phyloP scores from a whole-genome alignment of 2,113 vertebrate species.

The Illadopsis cleaveri region DNA sequence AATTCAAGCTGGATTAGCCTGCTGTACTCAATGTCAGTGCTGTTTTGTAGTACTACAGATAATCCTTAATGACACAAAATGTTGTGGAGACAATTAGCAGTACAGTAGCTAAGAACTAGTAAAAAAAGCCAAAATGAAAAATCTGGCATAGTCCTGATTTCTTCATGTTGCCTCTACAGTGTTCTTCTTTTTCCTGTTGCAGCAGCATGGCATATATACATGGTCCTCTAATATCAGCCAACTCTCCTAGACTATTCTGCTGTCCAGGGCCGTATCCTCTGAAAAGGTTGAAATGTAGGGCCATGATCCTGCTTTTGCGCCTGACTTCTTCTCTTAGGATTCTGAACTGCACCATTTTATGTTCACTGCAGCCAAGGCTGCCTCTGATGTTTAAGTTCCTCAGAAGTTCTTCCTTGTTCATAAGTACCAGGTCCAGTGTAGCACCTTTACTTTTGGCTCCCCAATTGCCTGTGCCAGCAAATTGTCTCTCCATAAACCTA shows the following conservation, averaged over 20 bases:
- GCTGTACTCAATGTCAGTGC: background rate
- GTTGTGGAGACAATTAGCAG: background rate
- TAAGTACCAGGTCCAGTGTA: background rate
- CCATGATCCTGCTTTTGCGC: background rate
- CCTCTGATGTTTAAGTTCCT: background rate
- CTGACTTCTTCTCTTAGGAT: background rate
- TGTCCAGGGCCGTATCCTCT: background rate
- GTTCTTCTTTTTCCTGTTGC: background rate
- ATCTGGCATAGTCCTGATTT: background rate
- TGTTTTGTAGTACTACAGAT: background rate
- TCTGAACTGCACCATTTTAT: background rate
- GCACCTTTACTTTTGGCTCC: background rate
- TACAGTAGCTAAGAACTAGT: background rate
- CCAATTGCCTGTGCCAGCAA: background rate
- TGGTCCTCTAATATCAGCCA: background rate
- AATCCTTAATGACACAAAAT: background rate
- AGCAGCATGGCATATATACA: background rate
- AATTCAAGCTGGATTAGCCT: slow-evolving; percentile 43
- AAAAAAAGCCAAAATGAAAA: background rate
- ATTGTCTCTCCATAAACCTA: background rate
- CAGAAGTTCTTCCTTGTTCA: background rate
- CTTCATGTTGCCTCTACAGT: background rate
- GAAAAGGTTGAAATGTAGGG: background rate
- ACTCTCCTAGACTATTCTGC: background rate
- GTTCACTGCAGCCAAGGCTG: background rate